Evolutionary conservation across 2,888 invertebrate genomes (phyloP), one percentile per base, ranked within the genome.

Genomic region (Ochropleura leucogaster): DNA sequence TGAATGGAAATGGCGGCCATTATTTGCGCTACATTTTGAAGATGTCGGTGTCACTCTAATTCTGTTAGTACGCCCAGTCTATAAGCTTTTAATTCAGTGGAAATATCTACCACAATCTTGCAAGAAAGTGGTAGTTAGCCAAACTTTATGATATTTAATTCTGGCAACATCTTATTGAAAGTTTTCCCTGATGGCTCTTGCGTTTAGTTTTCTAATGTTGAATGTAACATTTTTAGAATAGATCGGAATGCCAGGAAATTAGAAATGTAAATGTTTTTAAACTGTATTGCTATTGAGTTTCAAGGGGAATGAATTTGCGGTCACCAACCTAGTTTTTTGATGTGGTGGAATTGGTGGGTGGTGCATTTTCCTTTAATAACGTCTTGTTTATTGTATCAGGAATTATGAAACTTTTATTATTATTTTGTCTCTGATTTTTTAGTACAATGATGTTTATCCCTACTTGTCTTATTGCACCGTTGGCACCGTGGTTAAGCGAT

Each of bases 201-300:
- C 10, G 8, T 75, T 74, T 49, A 12, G 1, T 63, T 49, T 51
- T 55, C 14, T 3, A 40, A 20, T 55, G 46, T 57, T 67, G 62
- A 55, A 71, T 57, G 63, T 63, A 18, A 67, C n/a, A 51, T 53
- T 78, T 63, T 72, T 59, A 78, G 42, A 72, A 63, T 67, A 10
- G 42, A 20, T 9, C 16, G n/a, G 40, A 67, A 72, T 77, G 72
- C 53, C 16, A 40, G 63, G 76, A 77, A 64, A 76, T 64, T 3
- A 53, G 12, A 71, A 77, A 42, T 51, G 49, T 20, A 20, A 47
- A 57, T 64, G 44, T 57, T 53, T 68, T 51, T 18, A 47, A 42
- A 40, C 44, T 49, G 55, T 73, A 42, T 44, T 47, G 4, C 10
- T 44, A 74, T 30, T n/a, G 10, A 42, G 42, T 42, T 42, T 3